A percentile compares a stretch with the other conserved stretches of the same genome.
Evolutionary conservation across 2,888 invertebrate species (phyloP).

Genomic region (Drosophila mulleri): DNA sequence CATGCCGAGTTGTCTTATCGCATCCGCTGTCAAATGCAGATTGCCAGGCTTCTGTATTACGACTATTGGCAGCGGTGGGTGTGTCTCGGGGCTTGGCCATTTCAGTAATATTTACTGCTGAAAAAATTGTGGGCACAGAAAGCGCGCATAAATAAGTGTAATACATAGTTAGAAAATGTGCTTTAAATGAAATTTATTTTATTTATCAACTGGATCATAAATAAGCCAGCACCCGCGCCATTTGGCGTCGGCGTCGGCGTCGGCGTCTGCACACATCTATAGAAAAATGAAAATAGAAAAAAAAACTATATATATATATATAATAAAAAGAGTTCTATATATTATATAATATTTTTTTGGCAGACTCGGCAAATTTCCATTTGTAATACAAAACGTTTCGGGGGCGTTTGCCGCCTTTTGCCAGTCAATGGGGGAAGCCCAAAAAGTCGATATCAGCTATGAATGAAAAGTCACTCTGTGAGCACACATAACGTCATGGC

Average conservation of each 20-base stretch:
- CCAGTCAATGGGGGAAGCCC: conserved; percentile 67
- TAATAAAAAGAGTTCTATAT: conserved; percentile 7
- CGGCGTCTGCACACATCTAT: neutral
- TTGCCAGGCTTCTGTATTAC: conserved; percentile 17
- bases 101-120: conserved; percentile 52
- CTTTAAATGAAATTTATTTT: conserved; percentile 77
- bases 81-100: conserved; percentile 21
- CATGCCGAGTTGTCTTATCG: conserved; percentile 4
- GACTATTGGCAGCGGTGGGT: neutral
- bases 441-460: conserved; percentile 51
- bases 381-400: conserved; percentile 74
- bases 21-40: conserved; percentile 53
- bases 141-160: conserved; percentile 66
- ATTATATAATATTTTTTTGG: conserved; percentile 64
- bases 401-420: conserved; percentile 62
- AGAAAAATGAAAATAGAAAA: neutral
- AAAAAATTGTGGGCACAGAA: conserved; percentile 39
- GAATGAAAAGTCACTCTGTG: conserved; percentile 47
- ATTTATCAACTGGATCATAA: conserved; percentile 76
- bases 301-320: too few relatives aligned
- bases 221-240: conserved; percentile 66
- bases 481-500: conserved; percentile 13
- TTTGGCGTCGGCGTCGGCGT: conserved; percentile 39
- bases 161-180: conserved; percentile 47
- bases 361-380: conserved; percentile 72